Base-by-base conservation (phyloP, 1,140 invertebrate species). In the Neodiprion lecontei region DNA sequence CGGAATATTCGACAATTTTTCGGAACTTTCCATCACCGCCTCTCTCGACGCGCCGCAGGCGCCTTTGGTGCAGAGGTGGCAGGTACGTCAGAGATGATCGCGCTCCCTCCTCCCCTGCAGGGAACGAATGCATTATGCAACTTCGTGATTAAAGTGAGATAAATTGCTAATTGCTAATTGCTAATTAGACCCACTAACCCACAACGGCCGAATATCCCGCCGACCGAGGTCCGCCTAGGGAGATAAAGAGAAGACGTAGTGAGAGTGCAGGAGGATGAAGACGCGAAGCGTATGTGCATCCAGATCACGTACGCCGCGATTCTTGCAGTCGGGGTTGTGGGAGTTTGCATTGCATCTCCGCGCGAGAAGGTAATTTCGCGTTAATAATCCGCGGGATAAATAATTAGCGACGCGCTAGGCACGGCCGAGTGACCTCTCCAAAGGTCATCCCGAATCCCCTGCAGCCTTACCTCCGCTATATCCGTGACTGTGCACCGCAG, bases 101-200 rank as follows among this genome's bases (percentile, higher is more conserved):
- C 11, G n/a, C 53, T 61, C 53, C 11, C 11, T 17, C 11, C 11
- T 61, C 11, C n/a, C n/a, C 9, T 17, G 53, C 28, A 40, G 28
- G 28, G 53, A 14, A 61, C 9, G 53, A 4, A 12, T 9, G 3
- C 11, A 9, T 14, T 61, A 61, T 61, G 53, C 53, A 61, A 61
- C 11, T 5, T 61, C n/a, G 53, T 61, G 11, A 83, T 85, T 77
- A 69, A 70, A 74, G 69, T 73, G 75, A 79, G 80, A 80, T 84
- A 85, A 84, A 84, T 79, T 77, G 76, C 78, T 85, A 81, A 86
- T 86, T 77, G 76, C 79, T 85, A 81, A 86, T 86, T 85, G 81
- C 82, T 86, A 86, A 86, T 86, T 85, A 86, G 81, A 82, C 76
- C 79, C 79, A 77, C 71, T 80, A 79, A 84, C 77, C 79, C 74